Conservation (phyloP, 1,140 invertebrate species). For the Ptiloglossa arizonensis region DNA sequence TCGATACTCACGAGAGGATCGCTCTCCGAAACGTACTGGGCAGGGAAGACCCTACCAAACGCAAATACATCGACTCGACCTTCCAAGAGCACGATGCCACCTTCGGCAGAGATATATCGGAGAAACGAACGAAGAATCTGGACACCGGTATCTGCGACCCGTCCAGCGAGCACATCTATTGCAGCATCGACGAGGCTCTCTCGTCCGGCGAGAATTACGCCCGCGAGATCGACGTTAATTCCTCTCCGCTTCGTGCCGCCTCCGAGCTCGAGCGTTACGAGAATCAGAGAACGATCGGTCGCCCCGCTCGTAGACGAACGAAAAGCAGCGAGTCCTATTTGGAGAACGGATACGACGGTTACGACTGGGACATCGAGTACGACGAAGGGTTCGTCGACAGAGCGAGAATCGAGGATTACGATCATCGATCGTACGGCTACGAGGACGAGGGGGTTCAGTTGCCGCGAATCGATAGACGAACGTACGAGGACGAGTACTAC, state of each 20-base stretch:
- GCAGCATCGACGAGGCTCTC: slow-evolving; percentile 75
- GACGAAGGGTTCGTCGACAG: slow-evolving; percentile 59
- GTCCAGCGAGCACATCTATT: slow-evolving; percentile 76
- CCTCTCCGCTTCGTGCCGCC: neutral
- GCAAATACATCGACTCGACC: slow-evolving; percentile 67
- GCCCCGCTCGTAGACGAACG: slow-evolving; percentile 61
- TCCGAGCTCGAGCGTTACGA: slow-evolving; percentile 58
- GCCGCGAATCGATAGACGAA: slow-evolving; percentile 10
- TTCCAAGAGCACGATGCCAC: slow-evolving; percentile 60
- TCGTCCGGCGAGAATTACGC: slow-evolving; percentile 57
- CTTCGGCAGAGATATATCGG: slow-evolving; percentile 32
- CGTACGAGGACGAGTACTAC: slow-evolving; percentile 47
- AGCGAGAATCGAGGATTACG: slow-evolving; percentile 50
- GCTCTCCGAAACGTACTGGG: slow-evolving; percentile 44
- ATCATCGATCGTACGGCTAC: slow-evolving; percentile 24
- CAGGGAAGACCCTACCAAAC: slow-evolving; percentile 62
- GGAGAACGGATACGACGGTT: slow-evolving; percentile 51
- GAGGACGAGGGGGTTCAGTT: slow-evolving; percentile 10
- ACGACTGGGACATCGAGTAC: slow-evolving; percentile 64
- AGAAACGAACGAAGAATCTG: slow-evolving; percentile 50
- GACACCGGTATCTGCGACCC: slow-evolving; percentile 65
- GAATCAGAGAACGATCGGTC: neutral
- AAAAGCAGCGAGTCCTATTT: slow-evolving; percentile 76
- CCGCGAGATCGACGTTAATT: slow-evolving; percentile 2
- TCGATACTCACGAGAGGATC: slow-evolving; percentile 39